phyloP scores from a whole-genome alignment of 2,888 invertebrate genomes.

The Thyatira batis region DNA sequence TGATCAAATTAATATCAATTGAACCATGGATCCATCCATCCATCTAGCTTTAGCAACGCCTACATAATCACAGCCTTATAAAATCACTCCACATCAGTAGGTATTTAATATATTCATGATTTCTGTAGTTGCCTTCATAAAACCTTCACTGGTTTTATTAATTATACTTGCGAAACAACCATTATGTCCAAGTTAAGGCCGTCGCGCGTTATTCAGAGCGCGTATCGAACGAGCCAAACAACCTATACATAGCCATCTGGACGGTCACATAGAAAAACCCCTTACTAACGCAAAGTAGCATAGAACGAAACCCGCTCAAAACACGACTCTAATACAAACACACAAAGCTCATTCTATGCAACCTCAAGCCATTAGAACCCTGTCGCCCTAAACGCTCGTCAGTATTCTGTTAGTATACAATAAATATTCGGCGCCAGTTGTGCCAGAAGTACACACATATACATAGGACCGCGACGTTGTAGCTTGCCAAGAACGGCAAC shows the following conservation, averaged over 20 bases:
- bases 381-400: conserved; percentile 70
- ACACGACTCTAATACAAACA: conserved; percentile 45
- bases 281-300: conserved; percentile 52
- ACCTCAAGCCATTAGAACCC: conserved; percentile 54
- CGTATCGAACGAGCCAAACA: conserved; percentile 63
- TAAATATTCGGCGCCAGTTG: conserved; percentile 83
- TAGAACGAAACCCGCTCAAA: conserved; percentile 29
- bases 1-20: neutral
- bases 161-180: conserved; percentile 55
- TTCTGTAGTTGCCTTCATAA: conserved; percentile 47
- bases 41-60: neutral
- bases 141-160: conserved; percentile 62
- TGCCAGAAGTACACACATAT: conserved; percentile 78
- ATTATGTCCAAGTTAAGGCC: conserved; percentile 58
- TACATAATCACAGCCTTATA: neutral
- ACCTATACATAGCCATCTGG: conserved; percentile 82
- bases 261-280: conserved; percentile 78
- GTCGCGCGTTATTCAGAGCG: conserved; percentile 59
- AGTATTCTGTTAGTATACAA: conserved; percentile 82
- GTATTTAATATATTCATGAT: conserved; percentile 40
- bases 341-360: conserved; percentile 48
- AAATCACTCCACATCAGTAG: conserved; percentile 17
- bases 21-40: neutral
- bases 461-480: conserved; percentile 73
- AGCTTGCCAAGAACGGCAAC: conserved; percentile 75